Conservation (phyloP, 2,888 invertebrate genomes). For the Drosophila prolongata region DNA sequence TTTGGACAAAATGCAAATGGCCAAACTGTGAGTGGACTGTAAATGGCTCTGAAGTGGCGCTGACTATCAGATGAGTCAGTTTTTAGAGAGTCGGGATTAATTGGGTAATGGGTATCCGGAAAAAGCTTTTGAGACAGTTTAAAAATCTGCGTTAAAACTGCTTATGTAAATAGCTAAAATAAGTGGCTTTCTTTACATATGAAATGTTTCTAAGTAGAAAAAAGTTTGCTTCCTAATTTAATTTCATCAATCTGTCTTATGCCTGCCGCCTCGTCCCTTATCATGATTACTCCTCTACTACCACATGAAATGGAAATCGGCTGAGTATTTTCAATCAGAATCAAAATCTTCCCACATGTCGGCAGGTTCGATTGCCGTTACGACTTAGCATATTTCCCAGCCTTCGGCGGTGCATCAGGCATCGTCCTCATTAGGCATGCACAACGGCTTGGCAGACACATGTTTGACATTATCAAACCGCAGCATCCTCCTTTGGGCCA, state of each 20-base stretch:
- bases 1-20: slow-evolving; percentile 56
- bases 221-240: too few species aligned
- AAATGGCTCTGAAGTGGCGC: slow-evolving; percentile 37
- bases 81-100: neutral
- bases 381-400: slow-evolving; percentile 25
- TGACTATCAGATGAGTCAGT: slow-evolving; percentile 25
- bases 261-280: neutral
- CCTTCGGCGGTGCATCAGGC: slow-evolving; percentile 10
- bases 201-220: too few species aligned
- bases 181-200: too few species aligned
- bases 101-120: neutral
- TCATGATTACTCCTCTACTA: neutral
- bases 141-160: too few species aligned
- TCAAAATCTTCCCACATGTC: slow-evolving; percentile 42
- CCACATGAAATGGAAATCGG: neutral
- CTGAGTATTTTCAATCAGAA: slow-evolving; percentile 14
- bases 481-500: slow-evolving; percentile 55
- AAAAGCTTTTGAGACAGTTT: too few species aligned
- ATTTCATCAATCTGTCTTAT: neutral
- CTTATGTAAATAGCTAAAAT: too few species aligned
- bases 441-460: slow-evolving; percentile 54
- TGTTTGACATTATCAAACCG: slow-evolving; percentile 72
- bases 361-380: slow-evolving; percentile 34
- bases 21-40: slow-evolving; percentile 52
- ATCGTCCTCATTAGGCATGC: slow-evolving; percentile 44